Evolutionary conservation across 30 jellyfish, hydroid and myxozoan genomes (phyloP), one percentile per base, ranked within the genome.

Genomic region (Aurelia sp.): DNA sequence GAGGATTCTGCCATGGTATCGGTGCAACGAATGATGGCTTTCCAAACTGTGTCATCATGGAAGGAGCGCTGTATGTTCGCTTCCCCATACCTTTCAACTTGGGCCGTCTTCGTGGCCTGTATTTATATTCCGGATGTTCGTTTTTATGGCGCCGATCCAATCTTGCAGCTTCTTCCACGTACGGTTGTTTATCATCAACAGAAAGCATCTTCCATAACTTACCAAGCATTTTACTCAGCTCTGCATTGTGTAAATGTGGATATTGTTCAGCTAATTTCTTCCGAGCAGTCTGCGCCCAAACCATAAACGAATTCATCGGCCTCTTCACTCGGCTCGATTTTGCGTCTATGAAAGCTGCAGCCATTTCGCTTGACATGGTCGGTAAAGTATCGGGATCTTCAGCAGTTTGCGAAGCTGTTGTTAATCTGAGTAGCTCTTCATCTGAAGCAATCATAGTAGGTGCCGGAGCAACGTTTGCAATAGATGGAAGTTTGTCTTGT

Each of bases 241-340:
- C 97, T 22, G 98, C 98, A 62, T 92, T 92, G 77, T 92, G 98
- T 53, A 92, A 72, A 78, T 92, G 98, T 44, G 98, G 98, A 78
- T 92, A 92, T 59, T 92, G 96, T 41, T 92, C 98, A 3, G 98
- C 98, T 67, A 92, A 65, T 87, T 92, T 92, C 68, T 92, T 92
- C 90, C 98, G 74, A 3, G 98, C 98, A 30, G 98, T 84, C 74
- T 92, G 98, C 22, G 98, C 98, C 98, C 98, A 92, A 31, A 92
- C 98, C 98, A 92, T 92, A 67, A 92, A 92, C 41, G 97, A 87
- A 47, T 92, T 92, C 98, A 92, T 92, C 41, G 98, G 98, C 58
- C 98, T 77, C 76, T 92, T 92, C 19, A 92, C 98, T n/a, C 98
- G 97, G 66, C 98, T 92, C 40, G 90, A 79, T 68, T 92, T 92